Percentiles rank a stretch among this genome's conserved stretches.
phyloP scores from a whole-genome alignment of 2,113 vertebrate species.

The Vulpes ferrilata region DNA sequence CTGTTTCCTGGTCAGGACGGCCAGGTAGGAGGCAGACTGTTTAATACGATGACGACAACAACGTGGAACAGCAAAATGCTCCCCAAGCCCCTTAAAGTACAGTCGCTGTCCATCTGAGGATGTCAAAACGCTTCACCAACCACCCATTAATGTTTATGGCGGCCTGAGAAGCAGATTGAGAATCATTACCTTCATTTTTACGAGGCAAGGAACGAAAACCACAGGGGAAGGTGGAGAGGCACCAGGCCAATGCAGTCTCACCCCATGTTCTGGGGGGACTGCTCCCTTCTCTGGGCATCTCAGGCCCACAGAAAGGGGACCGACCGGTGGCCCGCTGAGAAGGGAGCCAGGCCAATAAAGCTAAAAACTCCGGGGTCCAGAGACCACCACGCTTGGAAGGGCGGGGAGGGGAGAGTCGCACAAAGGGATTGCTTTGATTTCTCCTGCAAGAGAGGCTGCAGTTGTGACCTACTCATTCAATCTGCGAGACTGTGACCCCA shows the following conservation, averaged over 20 bases:
- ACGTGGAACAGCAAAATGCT: neutral
- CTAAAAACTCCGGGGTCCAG: conserved; percentile 5
- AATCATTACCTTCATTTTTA: conserved; percentile 70
- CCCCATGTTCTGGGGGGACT: neutral
- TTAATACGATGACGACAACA: neutral
- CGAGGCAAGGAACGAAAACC: conserved; percentile 62
- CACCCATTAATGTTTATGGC: conserved; percentile 80
- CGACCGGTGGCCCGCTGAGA: neutral
- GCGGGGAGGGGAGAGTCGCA: neutral
- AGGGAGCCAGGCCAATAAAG: neutral
- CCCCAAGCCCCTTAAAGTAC: conserved; percentile 35
- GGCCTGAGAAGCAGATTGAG: conserved; percentile 62
- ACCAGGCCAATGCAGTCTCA: neutral
- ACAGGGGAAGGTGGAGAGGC: neutral
- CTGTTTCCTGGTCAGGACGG: neutral
- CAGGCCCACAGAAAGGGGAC: neutral
- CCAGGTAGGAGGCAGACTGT: neutral
- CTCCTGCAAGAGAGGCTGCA: neutral
- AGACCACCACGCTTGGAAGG: neutral
- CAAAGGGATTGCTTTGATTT: neutral
- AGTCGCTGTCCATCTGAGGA: conserved; percentile 56
- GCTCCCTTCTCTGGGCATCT: neutral
- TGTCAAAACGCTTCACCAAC: conserved; percentile 61
- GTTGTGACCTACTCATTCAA: neutral
- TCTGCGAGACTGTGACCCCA: neutral